Evolutionary conservation across 2,113 vertebrate species (phyloP).

Genomic region (Phaetusa simplex): DNA sequence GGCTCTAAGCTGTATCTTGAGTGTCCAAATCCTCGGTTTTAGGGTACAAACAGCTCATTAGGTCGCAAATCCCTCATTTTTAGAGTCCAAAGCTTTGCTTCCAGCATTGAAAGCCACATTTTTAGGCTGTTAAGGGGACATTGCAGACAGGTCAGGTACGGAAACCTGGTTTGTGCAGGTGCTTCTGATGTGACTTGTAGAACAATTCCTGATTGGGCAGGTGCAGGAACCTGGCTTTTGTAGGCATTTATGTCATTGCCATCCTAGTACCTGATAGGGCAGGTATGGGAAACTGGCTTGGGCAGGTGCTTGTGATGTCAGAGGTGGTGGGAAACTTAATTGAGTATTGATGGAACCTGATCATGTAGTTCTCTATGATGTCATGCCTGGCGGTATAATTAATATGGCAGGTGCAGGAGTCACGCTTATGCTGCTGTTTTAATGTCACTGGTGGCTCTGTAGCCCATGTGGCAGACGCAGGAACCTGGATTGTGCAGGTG

Average conservation of each 20-base stretch:
- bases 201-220: no score
- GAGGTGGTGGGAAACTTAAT: neutral
- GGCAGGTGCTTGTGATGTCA: neutral
- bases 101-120: neutral
- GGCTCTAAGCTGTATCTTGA: neutral
- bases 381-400: neutral
- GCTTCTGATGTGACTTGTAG: no score
- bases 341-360: neutral
- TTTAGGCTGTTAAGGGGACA: neutral
- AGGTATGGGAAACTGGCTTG: neutral
- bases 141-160: neutral
- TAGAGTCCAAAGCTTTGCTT: neutral
- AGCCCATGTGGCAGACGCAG: neutral
- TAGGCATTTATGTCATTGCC: neutral
- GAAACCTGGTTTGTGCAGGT: no score
- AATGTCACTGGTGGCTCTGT: neutral
- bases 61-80: neutral
- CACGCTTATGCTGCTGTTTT: neutral
- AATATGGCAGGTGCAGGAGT: neutral
- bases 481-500: neutral
- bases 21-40: neutral
- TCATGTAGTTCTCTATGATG: neutral
- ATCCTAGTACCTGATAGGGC: neutral
- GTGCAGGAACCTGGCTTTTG: neutral
- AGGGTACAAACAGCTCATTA: neutral